Evolutionary conservation across 2,113 vertebrate genomes (phyloP).

Genomic region (Passerina amoena): DNA sequence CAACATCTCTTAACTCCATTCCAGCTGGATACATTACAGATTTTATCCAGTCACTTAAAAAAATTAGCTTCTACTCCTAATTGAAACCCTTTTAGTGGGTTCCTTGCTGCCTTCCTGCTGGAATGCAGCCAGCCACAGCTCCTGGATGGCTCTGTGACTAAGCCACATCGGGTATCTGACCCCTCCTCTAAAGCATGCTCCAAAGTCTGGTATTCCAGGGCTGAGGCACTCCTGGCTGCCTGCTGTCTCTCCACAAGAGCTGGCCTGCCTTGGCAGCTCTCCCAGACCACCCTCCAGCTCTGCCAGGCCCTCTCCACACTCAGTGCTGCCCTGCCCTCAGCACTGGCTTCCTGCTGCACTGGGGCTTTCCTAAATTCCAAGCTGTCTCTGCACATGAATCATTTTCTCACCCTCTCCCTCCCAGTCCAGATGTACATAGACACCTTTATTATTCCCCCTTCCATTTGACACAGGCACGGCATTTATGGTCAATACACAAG

Average conservation of each 20-base stretch:
- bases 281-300: not conserved
- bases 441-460: not conserved
- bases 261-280: not conserved
- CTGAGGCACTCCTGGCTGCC: not conserved
- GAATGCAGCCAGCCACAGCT: not conserved
- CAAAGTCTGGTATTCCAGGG: not conserved
- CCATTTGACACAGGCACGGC: not conserved
- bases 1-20: not conserved
- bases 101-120: not conserved
- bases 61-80: not conserved
- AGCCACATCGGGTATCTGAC: accelerated
- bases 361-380: not conserved
- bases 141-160: not conserved
- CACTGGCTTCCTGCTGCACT: not conserved
- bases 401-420: not conserved
- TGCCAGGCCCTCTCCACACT: not conserved
- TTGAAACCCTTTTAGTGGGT: not conserved
- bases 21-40: not conserved
- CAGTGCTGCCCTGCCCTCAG: not conserved
- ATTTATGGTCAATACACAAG: not conserved
- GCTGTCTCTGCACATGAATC: not conserved
- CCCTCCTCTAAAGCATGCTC: not conserved
- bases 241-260: not conserved
- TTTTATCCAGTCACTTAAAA: not conserved
- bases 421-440: not conserved